Base-by-base conservation (phyloP, 2,888 invertebrate species). In the Pachliopta kotzebuea region DNA sequence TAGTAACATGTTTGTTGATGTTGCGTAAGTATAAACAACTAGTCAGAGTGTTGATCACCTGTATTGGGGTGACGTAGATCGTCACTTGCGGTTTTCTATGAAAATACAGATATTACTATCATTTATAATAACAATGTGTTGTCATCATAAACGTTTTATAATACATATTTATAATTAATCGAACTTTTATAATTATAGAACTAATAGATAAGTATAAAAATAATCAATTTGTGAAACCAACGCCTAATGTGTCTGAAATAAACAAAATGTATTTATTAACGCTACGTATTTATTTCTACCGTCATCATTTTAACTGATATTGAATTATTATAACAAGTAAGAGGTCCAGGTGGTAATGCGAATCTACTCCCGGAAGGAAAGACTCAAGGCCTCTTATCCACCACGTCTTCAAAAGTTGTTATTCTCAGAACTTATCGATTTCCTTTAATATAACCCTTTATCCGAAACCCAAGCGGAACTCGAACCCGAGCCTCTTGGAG, bases 321-420 rank as follows among this genome's bases (percentile, higher is more conserved):
- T 78, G 85, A 87, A 86, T 89, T 87, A 86, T 86, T 81, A 70
- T 82, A 81, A 78, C 69, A 26, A 26, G 4, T 26, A 26, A 26
- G 26, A 26, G 6, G 26, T 26, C 26, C 26, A 26, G 26, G 26
- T 4, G 26, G n/a, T n/a, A n/a, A n/a, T n/a, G n/a, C n/a, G n/a
- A n/a, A n/a, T n/a, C n/a, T n/a, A n/a, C n/a, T n/a, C n/a, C n/a
- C n/a, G n/a, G n/a, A n/a, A n/a, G n/a, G n/a, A n/a, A n/a, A n/a
- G n/a, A n/a, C n/a, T n/a, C n/a, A n/a, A n/a, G n/a, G n/a, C n/a
- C n/a, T n/a, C n/a, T n/a, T n/a, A n/a, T n/a, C n/a, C n/a, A n/a
- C n/a, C n/a, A n/a, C n/a, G 26, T 26, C 26, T 6, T 4, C 26
- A 3, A 26, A 26, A 26, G 26, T 6, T 26, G 3, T 26, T 26